A percentile compares a stretch with the other conserved stretches of the same genome.
Evolutionary conservation across 1,140 invertebrate genomes (phyloP).

Genomic region (Agrilus planipennis): DNA sequence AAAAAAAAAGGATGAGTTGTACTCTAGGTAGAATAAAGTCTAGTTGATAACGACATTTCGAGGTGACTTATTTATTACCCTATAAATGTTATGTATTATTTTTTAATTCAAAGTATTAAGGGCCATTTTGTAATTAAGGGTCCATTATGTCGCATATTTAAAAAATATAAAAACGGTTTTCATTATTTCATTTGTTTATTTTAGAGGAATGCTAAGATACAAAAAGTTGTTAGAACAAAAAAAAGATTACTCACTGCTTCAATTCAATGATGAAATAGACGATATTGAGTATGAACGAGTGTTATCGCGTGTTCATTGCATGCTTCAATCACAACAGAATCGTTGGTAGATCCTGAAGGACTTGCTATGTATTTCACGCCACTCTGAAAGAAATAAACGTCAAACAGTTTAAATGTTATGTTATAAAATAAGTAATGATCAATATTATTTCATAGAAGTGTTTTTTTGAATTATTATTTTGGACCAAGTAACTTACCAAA

Average conservation of each 20-base stretch:
- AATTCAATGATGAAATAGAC: conserved; percentile 94
- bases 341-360: conserved; percentile 88
- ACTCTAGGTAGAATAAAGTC: no score
- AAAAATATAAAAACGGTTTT: not conserved
- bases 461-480: not conserved
- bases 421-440: not conserved
- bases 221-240: no score
- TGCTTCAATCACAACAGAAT: conserved; percentile 78
- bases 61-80: no score
- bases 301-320: conserved; percentile 87
- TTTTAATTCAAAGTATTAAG: no score
- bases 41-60: no score
- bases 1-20: no score
- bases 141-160: no score
- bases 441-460: not conserved
- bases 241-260: no score
- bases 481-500: conserved; percentile 47
- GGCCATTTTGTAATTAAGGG: no score
- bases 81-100: no score
- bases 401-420: no score
- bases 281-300: conserved; percentile 79
- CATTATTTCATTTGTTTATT: not conserved
- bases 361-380: conserved; percentile 89
- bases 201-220: no score
- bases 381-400: conserved; percentile 57